A percentile compares a stretch with the other conserved stretches of the same genome.
phyloP scores from a whole-genome alignment of 2,888 invertebrate species.

The Ormyrus rosae region DNA sequence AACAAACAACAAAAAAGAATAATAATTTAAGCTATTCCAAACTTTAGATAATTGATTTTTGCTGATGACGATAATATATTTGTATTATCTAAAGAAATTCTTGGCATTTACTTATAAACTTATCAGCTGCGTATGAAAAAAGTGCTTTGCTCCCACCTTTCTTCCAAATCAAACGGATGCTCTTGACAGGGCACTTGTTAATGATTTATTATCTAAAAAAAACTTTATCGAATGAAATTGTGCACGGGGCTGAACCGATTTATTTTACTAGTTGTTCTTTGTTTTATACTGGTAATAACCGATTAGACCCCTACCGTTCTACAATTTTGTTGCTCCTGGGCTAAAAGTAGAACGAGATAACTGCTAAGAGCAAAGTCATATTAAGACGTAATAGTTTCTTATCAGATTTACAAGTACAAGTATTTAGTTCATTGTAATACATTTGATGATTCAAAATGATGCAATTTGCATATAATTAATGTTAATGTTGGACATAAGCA shows the following conservation, averaged over 20 bases:
- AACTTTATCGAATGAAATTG: constrained; percentile 32
- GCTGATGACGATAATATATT: neutral
- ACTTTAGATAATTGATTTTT: too few species aligned
- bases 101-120: neutral
- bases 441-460: neutral
- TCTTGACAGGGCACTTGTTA: constrained; percentile 39
- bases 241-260: neutral
- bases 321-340: constrained; percentile 16
- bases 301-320: constrained; percentile 11
- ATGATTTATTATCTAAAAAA: constrained; percentile 37
- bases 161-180: constrained; percentile 14
- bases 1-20: neutral
- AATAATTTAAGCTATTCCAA: neutral
- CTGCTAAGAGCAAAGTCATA: constrained; percentile 34
- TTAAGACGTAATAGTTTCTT: constrained; percentile 10
- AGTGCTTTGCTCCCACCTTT: constrained; percentile 13
- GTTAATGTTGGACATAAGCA: too few species aligned
- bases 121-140: neutral
- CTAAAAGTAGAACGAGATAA: constrained; percentile 38
- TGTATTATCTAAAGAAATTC: constrained; percentile 18
- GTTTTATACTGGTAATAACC: constrained; percentile 20
- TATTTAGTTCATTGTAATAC: constrained; percentile 16
- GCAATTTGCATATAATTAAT: neutral
- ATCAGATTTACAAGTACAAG: constrained; percentile 22
- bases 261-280: constrained; percentile 7